Evolutionary conservation across 2,113 vertebrate species (phyloP), one percentile per base, ranked within the genome.

Genomic region (Seriola dumerili): DNA sequence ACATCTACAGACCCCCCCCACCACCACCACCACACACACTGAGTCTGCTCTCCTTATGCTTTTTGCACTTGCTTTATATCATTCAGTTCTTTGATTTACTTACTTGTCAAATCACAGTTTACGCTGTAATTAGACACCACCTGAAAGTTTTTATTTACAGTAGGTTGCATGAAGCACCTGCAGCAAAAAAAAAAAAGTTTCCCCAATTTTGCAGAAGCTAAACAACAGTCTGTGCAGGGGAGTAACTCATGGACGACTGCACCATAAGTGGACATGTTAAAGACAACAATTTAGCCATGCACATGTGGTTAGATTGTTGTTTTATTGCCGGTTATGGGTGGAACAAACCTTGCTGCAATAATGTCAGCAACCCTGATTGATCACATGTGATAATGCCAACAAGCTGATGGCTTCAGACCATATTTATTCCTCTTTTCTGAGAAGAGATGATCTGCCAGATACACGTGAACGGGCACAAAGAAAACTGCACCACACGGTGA

Each of bases 71-170:
- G 4, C 17, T 32, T 72, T 80, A 67, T 61, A 48, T 19, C 2
- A 50, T 50, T 68, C 3, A 16, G 4, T 29, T 63, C 1, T 76
- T 50, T 80, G 14, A 32, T 76, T 70, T 69, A 29, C 4, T 52
- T 17, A 9, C 40, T n/a, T 9, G 5, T 75, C 19, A 83, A 87
- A 85, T 80, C 40, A 70, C 34, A n/a, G 54, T 67, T 13, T 8
- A 5, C 62, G 10, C 11, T 76, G 4, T 71, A 70, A 48, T 67
- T 23, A 11, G 7, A 42, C 36, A 25, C 44, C 25, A 72, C 23
- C 7, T 44, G 3, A 19, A 55, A 9, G 4, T n/a, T 72, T 74
- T 54, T 42, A 44, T n/a, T 58, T 38, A 34, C 8, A 34, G 54
- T 19, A 71, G 17, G 52, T 42, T 80, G 66, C 62, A 73, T 46